Evolutionary conservation across 2,888 invertebrate species (phyloP).

Genomic region (Nebria brevicollis): DNA sequence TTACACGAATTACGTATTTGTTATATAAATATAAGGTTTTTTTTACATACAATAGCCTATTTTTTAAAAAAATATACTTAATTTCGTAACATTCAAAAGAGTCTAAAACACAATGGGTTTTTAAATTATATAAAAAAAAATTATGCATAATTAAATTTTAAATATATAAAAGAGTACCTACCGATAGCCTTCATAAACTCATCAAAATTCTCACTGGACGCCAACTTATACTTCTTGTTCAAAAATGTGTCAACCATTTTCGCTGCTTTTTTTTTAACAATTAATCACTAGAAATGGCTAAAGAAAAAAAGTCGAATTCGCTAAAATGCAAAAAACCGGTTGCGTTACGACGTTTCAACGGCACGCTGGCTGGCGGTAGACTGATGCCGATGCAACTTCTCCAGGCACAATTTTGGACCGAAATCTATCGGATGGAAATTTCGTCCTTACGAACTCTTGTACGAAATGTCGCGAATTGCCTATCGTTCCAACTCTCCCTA

Average conservation of each 20-base stretch:
- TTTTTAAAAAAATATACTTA: conserved; percentile 23
- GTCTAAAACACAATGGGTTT: neutral
- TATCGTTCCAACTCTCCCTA: neutral
- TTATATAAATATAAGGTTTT: conserved; percentile 15
- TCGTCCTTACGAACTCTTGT: neutral
- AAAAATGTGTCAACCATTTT: conserved; percentile 59
- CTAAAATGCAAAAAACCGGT: neutral
- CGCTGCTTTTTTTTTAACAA: conserved; percentile 5
- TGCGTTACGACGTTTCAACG: neutral
- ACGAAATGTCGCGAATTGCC: neutral
- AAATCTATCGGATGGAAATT: neutral
- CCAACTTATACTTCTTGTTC: conserved; percentile 78
- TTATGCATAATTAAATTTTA: neutral
- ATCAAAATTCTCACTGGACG: conserved; percentile 84
- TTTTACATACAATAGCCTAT: no score
- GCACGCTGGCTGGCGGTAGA: neutral
- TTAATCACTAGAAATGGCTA: neutral
- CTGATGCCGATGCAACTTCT: neutral
- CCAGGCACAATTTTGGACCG: neutral
- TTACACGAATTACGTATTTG: neutral
- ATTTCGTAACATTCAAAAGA: no score
- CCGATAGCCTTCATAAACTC: conserved; percentile 89
- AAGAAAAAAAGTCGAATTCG: neutral
- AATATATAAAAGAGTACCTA: conserved; percentile 63
- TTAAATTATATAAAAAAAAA: neutral